These are phyloP conservation scores for Cheilosia variabilis DNA, from an alignment of 2,888 invertebrate genomes.

Conservation along the genomic window DNA sequence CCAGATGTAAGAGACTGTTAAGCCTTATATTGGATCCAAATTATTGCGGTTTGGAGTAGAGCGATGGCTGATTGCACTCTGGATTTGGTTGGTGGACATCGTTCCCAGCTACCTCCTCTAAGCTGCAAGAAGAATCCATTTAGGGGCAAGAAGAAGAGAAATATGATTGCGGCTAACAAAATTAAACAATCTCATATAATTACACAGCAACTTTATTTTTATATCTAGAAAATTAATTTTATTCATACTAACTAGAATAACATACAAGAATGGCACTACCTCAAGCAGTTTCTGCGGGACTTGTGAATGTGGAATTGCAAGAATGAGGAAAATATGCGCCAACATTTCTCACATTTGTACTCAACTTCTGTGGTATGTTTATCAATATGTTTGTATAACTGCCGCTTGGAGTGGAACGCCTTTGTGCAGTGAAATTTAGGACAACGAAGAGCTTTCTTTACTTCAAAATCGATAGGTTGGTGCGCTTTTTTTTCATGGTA, in stretches of 20 bases:
- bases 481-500: conserved; percentile 31
- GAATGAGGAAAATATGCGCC: conserved; percentile 18
- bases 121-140: no score
- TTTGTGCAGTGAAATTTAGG: conserved; percentile 40
- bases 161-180: not conserved
- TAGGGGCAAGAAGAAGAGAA: no score
- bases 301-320: conserved; percentile 55
- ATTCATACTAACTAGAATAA: not conserved
- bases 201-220: not conserved
- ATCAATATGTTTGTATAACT: conserved; percentile 45
- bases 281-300: not conserved
- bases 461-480: not conserved
- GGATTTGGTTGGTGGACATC: no score
- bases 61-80: no score
- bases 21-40: no score
- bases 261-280: not conserved
- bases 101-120: no score
- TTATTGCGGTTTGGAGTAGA: no score
- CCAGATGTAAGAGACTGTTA: no score
- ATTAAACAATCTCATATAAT: not conserved
- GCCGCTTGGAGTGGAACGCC: conserved; percentile 40
- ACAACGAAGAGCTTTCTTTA: conserved; percentile 39
- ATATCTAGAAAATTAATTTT: not conserved
- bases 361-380: conserved; percentile 2
- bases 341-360: conserved; percentile 47